phyloP scores from a whole-genome alignment of 2,888 invertebrate species.

The Chloroclysta siterata region DNA sequence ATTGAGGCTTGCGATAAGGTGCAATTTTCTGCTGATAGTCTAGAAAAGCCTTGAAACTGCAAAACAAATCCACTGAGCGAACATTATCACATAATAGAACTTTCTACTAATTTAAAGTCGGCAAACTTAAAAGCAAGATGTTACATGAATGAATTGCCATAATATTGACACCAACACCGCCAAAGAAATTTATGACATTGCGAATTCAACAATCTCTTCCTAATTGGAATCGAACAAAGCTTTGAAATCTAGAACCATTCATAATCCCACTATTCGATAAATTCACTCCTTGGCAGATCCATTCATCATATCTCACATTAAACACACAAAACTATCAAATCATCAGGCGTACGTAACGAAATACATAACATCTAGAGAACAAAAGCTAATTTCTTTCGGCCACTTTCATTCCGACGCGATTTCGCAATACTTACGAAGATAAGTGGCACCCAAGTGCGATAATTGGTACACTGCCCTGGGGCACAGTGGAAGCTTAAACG shows the following conservation, averaged over 20 bases:
- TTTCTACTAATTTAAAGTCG: slow-evolving; percentile 15
- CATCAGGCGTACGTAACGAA: slow-evolving; percentile 37
- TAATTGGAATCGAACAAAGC: slow-evolving; percentile 17
- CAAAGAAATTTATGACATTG: slow-evolving; percentile 20
- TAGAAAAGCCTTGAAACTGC: slow-evolving; percentile 15
- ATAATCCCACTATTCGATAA: slow-evolving; percentile 7
- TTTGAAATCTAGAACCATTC: slow-evolving; percentile 19
- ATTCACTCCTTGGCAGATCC: slow-evolving; percentile 14
- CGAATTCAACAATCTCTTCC: slow-evolving; percentile 12
- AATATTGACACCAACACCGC: slow-evolving; percentile 13
- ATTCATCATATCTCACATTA: slow-evolving; percentile 22
- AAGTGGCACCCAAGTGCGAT: slow-evolving; percentile 29
- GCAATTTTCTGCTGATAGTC: slow-evolving; percentile 10
- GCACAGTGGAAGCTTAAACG: slow-evolving; percentile 27
- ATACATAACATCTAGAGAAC: slow-evolving; percentile 36
- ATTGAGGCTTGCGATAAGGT: background rate
- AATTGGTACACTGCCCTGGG: slow-evolving; percentile 33
- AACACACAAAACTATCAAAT: slow-evolving; percentile 24
- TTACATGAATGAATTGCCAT: slow-evolving; percentile 11
- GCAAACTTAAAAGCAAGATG: slow-evolving; percentile 12
- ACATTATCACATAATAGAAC: slow-evolving; percentile 8
- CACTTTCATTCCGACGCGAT: slow-evolving; percentile 33
- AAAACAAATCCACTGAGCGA: slow-evolving; percentile 7
- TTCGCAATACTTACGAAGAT: slow-evolving; percentile 33
- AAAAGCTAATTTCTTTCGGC: slow-evolving; percentile 33